phyloP scores from a whole-genome alignment of 2,888 invertebrate genomes.

The Cheilosia grossa region DNA sequence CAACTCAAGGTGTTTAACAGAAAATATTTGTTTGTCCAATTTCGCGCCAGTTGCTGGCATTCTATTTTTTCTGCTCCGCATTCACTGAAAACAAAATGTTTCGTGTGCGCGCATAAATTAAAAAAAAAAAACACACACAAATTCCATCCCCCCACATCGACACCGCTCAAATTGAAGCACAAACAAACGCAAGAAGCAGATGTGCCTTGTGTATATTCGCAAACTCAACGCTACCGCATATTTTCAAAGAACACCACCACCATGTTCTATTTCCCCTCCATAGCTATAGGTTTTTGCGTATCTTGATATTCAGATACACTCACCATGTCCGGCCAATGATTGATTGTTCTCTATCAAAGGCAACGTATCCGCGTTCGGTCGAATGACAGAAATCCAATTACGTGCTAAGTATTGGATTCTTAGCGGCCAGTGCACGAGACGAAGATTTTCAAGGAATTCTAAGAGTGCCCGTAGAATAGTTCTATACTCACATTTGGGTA shows the following conservation, averaged over 20 bases:
- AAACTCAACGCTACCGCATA: slow-evolving; percentile 30
- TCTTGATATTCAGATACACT: slow-evolving; percentile 22
- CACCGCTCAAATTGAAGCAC: neutral
- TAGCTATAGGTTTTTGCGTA: slow-evolving; percentile 12
- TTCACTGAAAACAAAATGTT: neutral
- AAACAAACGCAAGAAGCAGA: neutral
- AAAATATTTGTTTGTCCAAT: slow-evolving; percentile 2
- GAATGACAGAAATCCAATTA: slow-evolving; percentile 25
- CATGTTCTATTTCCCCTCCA: slow-evolving; percentile 33
- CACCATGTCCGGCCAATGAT: slow-evolving; percentile 36
- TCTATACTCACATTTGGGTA: neutral
- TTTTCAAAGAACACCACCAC: slow-evolving; percentile 25
- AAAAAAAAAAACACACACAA: neutral
- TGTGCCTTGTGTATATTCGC: neutral
- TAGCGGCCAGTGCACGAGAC: neutral
- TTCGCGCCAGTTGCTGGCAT: neutral
- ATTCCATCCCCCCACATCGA: neutral
- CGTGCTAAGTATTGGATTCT: slow-evolving; percentile 8
- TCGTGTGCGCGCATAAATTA: slow-evolving; percentile 13
- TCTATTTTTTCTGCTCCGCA: neutral
- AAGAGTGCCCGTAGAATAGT: too few relatives aligned
- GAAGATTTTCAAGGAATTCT: neutral
- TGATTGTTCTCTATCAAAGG: slow-evolving; percentile 35
- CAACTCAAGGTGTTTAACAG: slow-evolving; percentile 33
- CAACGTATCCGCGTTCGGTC: slow-evolving; percentile 4